Evolutionary conservation across 92 coral and sea anemone species (phyloP).

Genomic region (Heliopora coerulea): DNA sequence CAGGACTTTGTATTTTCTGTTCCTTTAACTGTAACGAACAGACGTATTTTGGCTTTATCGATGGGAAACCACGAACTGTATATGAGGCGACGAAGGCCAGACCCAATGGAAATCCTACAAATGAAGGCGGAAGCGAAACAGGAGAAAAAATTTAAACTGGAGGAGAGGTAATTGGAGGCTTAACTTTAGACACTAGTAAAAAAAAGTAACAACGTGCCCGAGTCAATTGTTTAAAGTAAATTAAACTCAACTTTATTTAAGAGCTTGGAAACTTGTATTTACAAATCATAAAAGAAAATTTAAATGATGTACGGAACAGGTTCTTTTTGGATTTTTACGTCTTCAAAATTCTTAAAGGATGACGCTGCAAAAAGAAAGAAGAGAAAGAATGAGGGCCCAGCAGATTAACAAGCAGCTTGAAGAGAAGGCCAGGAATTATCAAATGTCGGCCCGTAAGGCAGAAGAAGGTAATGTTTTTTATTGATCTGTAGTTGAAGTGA

Average conservation of each 20-base stretch:
- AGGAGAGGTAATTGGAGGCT: no score
- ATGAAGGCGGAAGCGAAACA: constrained; percentile 81
- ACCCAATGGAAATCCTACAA: constrained; percentile 90
- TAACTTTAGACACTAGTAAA: no score
- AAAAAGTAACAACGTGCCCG: no score
- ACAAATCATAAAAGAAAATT: no score
- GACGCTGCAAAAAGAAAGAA: constrained; percentile 24
- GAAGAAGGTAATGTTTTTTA: constrained; percentile 18
- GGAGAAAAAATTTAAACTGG: constrained; percentile 48
- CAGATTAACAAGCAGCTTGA: constrained; percentile 24
- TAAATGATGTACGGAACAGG: no score
- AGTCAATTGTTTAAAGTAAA: no score
- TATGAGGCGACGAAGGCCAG: constrained; percentile 87
- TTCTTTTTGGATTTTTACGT: constrained; percentile 4
- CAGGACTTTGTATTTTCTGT: constrained; percentile 31
- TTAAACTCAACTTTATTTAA: no score
- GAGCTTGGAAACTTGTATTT: no score
- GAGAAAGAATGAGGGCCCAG: constrained; percentile 15
- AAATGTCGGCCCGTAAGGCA: constrained; percentile 15
- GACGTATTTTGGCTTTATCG: constrained; percentile 82
- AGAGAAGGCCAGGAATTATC: constrained; percentile 6
- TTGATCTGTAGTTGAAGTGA: no score
- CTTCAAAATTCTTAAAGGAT: not conserved
- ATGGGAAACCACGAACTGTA: constrained; percentile 98
- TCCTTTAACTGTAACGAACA: constrained; percentile 41